These are phyloP conservation scores for Leptogaster cylindrica DNA, from an alignment of 2,888 invertebrate genomes.

Conservation along the genomic window DNA sequence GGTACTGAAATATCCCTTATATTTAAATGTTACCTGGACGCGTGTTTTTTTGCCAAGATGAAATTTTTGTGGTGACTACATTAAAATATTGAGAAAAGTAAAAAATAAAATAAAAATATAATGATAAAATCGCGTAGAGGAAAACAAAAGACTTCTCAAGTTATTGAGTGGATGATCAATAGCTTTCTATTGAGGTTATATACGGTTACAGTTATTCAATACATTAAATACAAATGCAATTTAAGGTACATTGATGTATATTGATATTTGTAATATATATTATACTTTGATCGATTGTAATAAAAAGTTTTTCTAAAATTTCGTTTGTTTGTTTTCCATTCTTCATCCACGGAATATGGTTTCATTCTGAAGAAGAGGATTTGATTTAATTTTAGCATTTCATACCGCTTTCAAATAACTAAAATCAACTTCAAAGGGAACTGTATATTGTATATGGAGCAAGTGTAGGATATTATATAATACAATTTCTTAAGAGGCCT, in stretches of 20 bases:
- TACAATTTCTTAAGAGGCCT: no score
- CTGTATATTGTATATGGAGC: no score
- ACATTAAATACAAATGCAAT: constrained; percentile 32
- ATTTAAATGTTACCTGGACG: constrained; percentile 9
- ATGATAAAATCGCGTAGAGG: not conserved
- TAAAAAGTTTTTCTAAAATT: constrained; percentile 32
- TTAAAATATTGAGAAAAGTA: not conserved
- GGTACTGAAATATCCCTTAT: not conserved
- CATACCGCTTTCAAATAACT: no score
- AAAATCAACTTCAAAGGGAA: no score
- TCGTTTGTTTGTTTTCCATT: no score
- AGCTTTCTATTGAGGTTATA: constrained; percentile 35
- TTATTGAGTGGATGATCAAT: constrained; percentile 26
- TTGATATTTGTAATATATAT: constrained; percentile 35
- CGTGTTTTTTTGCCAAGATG: not conserved
- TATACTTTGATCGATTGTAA: constrained; percentile 29
- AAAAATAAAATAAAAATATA: not conserved
- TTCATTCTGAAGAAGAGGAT: no score
- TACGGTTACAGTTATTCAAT: constrained; percentile 34
- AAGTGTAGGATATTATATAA: no score
- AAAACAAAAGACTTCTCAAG: constrained; percentile 23
- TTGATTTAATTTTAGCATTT: no score
- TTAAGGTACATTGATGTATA: constrained; percentile 32
- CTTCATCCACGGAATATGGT: no score
- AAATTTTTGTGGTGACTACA: not conserved